Base-by-base conservation (phyloP, 2,797 vertebrate species). In the Paedocypris micromegethes region DNA sequence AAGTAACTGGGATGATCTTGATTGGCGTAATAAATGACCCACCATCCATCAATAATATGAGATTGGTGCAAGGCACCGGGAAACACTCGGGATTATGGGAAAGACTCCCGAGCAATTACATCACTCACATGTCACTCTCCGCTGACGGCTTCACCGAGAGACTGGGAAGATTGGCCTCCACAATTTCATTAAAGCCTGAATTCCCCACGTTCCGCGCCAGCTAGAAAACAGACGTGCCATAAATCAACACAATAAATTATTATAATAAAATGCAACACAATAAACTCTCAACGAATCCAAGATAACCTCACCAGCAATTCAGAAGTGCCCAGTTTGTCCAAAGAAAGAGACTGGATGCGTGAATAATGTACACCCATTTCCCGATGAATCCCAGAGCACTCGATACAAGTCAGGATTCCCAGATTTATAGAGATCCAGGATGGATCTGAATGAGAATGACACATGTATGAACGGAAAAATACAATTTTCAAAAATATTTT, bases 351-450 rank as follows among this genome's bases (percentile, higher is more conserved):
- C 77, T 92, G 88, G 72, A 92, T 91, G 47, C 86, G 81, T 43
- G 92, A 92, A 53, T 87, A 78, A 48, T 93, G 91, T 41, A 91
- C 89, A 2, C 90, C 92, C 88, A 93, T 88, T 75, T 93, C 90
- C 44, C 90, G 83, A 82, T 93, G 92, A 78, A 94, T 90, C 41
- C 91, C 91, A 4, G 92, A 94, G 73, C 91, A 93, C 79, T 93
- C 89, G 0, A 91, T 92, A 68, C 92, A 93, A 4, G 89, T 91
- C 71, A 93, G 84, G 79, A 93, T 89, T 5, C 92, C 92, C 42
- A 91, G 75, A 80, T 93, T 93, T 73, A 90, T 88, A 0, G 90
- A 92, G 58, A 93, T 83, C 91, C 91, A 93, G 9, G 82, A 80
- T 9, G 92, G 91, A 68, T 91, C 92, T 94, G 58, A 5, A 77